These are phyloP conservation scores for Villa cingulata DNA, from an alignment of 2,888 invertebrate species.

Conservation along the genomic window DNA sequence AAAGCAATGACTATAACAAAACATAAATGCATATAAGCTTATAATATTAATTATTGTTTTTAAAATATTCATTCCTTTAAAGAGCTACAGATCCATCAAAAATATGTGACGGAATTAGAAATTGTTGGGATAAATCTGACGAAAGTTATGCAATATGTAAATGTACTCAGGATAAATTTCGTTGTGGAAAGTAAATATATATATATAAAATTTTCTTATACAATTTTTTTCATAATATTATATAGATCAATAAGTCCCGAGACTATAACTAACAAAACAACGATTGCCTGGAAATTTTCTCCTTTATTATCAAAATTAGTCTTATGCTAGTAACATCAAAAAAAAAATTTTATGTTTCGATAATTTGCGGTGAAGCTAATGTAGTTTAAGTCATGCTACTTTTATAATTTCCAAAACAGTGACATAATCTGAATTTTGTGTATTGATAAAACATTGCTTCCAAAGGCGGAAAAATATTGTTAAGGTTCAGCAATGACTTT, in stretches of 20 bases:
- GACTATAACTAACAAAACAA: neutral
- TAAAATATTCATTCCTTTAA: neutral
- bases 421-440: neutral
- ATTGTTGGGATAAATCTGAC: constrained; percentile 65
- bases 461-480: too few species aligned
- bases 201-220: too few species aligned
- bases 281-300: neutral
- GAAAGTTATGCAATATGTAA: constrained; percentile 53
- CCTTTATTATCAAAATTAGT: neutral
- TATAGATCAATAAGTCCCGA: too few species aligned
- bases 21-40: neutral
- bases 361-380: too few species aligned
- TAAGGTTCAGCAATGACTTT: too few species aligned
- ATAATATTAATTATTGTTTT: neutral
- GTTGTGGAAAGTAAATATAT: constrained; percentile 39
- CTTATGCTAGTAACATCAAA: too few species aligned
- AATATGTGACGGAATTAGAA: constrained; percentile 62
- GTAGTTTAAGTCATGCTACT: too few species aligned
- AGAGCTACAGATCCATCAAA: constrained; percentile 49
- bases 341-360: too few species aligned
- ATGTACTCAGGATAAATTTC: constrained; percentile 41
- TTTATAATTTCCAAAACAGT: neutral
- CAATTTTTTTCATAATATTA: neutral
- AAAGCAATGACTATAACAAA: too few species aligned
- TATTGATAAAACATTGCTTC: too few species aligned